Evolutionary conservation across 2,888 invertebrate species (phyloP).

Genomic region (Hofmannophila pseudospretella): DNA sequence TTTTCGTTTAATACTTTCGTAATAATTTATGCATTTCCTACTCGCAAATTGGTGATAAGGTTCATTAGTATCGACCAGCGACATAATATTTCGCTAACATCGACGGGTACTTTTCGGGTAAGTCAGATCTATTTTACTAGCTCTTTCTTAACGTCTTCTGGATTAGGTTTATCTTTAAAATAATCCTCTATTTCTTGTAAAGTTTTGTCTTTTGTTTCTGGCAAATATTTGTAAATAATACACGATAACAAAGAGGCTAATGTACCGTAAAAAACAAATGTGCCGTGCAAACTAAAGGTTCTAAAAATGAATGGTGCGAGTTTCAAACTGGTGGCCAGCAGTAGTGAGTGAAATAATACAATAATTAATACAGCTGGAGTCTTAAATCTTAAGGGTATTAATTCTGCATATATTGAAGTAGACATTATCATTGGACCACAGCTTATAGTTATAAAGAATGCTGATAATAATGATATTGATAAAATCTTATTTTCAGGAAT

Average conservation of each 20-base stretch:
- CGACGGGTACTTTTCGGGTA: no score
- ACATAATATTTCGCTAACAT: no score
- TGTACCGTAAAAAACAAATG: conserved; percentile 29
- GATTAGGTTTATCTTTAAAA: neutral
- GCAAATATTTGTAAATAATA: conserved; percentile 18
- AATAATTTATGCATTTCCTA: no score
- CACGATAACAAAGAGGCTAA: conserved; percentile 15
- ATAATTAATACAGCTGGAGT: conserved; percentile 34
- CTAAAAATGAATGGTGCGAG: conserved; percentile 39
- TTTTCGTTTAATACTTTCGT: no score
- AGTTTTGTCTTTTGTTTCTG: conserved; percentile 27
- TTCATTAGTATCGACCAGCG: no score
- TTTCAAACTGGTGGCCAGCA: conserved; percentile 40
- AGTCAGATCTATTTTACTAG: no score
- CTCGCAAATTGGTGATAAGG: no score
- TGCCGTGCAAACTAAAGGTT: conserved; percentile 35
- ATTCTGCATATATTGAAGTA: conserved; percentile 40
- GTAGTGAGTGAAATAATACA: conserved; percentile 31
- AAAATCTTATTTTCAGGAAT: conserved; percentile 36
- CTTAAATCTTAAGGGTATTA: conserved; percentile 43
- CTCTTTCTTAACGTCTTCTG: no score
- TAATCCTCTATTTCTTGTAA: conserved; percentile 6
- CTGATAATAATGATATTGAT: conserved; percentile 33
- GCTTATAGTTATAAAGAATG: conserved; percentile 44
- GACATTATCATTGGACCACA: conserved; percentile 52